Evolutionary conservation across 1,140 invertebrate genomes (phyloP).

Genomic region (Cylas formicarius): DNA sequence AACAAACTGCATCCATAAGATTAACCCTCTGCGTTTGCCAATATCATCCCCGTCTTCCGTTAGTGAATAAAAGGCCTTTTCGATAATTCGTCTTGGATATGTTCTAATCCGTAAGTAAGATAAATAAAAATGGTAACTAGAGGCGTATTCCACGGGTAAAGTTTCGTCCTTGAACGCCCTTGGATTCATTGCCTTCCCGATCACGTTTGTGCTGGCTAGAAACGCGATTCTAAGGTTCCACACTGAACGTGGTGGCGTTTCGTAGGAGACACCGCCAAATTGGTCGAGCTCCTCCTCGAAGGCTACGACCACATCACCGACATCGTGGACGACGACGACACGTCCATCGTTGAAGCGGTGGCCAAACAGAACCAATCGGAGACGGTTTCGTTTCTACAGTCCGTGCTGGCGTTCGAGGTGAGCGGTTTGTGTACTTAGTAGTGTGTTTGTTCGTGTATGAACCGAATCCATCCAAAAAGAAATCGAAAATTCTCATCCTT

Average conservation of each 20-base stretch:
- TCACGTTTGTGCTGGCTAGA: too few relatives aligned
- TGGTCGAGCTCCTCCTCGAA: constrained; percentile 70
- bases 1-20: too few relatives aligned
- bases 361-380: constrained; percentile 55
- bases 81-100: too few relatives aligned
- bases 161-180: too few relatives aligned
- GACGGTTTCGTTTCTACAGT: constrained; percentile 58
- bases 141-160: too few relatives aligned
- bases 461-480: not conserved
- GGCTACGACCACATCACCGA: constrained; percentile 85
- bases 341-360: constrained; percentile 60
- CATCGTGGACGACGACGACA: constrained; percentile 59
- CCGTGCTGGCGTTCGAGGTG: constrained; percentile 67
- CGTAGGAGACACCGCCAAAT: constrained; percentile 65
- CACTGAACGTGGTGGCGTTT: constrained; percentile 9
- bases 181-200: too few relatives aligned
- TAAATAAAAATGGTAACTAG: too few relatives aligned
- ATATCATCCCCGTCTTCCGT: too few relatives aligned
- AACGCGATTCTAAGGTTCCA: not conserved
- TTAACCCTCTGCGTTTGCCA: too few relatives aligned
- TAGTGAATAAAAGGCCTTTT: too few relatives aligned
- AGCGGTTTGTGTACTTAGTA: constrained; percentile 10
- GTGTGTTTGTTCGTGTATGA: not conserved
- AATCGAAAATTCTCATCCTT: not conserved
- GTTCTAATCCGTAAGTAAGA: too few relatives aligned